These are phyloP conservation scores for Drosophila nasuta DNA, from an alignment of 1,140 invertebrate genomes.

Conservation along the genomic window DNA sequence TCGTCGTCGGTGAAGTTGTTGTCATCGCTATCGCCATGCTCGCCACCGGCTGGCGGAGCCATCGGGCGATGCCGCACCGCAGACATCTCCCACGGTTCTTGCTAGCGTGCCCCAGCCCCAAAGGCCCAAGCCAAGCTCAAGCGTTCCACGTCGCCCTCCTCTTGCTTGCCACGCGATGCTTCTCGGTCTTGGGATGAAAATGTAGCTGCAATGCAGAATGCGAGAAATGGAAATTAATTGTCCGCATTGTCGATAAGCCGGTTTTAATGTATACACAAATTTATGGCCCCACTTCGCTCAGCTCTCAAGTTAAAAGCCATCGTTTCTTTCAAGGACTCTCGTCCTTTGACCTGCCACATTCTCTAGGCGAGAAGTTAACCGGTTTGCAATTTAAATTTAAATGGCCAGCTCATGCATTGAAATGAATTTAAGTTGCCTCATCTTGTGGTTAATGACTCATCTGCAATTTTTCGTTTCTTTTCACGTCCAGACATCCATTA, in stretches of 20 bases:
- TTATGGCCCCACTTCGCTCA: slow-evolving; percentile 38
- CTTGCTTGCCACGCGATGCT: neutral
- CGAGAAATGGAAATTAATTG: slow-evolving; percentile 56
- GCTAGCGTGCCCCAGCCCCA: slow-evolving; percentile 30
- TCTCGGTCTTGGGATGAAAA: slow-evolving; percentile 49
- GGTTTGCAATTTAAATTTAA: slow-evolving; percentile 34
- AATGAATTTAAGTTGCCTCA: slow-evolving; percentile 2
- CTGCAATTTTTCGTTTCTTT: neutral
- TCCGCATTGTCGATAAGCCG: slow-evolving; percentile 53
- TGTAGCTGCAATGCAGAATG: slow-evolving; percentile 52
- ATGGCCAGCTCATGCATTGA: slow-evolving; percentile 4
- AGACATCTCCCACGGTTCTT: slow-evolving; percentile 84
- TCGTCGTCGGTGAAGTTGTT: slow-evolving; percentile 94
- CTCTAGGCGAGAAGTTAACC: slow-evolving; percentile 12
- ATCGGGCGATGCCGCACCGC: slow-evolving; percentile 85
- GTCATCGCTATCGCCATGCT: slow-evolving; percentile 88
- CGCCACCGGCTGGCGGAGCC: slow-evolving; percentile 86
- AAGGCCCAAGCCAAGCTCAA: slow-evolving; percentile 3
- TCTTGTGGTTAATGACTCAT: slow-evolving; percentile 4
- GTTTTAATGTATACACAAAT: slow-evolving; percentile 49
- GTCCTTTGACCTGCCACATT: slow-evolving; percentile 60
- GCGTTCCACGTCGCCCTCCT: slow-evolving; percentile 2
- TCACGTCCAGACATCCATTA: neutral
- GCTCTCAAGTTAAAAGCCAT: slow-evolving; percentile 1
- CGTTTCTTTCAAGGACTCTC: slow-evolving; percentile 60